Evolutionary conservation across 2,888 invertebrate species (phyloP), one percentile per base, ranked within the genome.

Genomic region (Hydroisotoma schaefferi): DNA sequence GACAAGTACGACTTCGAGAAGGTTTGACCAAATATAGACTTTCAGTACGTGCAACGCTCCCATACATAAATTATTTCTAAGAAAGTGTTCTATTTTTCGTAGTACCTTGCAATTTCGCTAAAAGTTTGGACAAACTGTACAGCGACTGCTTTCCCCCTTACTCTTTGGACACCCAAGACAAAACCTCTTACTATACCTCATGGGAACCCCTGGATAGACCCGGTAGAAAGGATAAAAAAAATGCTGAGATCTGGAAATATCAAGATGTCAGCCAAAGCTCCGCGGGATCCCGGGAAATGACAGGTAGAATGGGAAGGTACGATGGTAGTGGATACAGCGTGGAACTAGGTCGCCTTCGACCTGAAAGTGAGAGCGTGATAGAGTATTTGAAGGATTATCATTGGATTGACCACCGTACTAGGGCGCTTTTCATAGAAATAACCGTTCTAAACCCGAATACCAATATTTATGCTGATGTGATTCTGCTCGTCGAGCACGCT

Each of bases 261-360:
- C 56, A 56, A 27, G 23, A 29, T 0, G 5, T 26, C 5, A 26
- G 48, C 4, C 20, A 6, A 5, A 18, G 3, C 18, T 53, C 43
- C 20, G 26, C 26, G 12, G 10, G 26, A 2, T 58, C 68, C 6
- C 27, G 57, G 8, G 10, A 44, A 15, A 48, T 49, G 5, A 22
- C 8, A 1, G 68, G 68, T 12, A 15, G 44, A 2, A 54, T 58
- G 28, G 62, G 47, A n/a, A 51, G 1, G 15, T 68, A 68, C 43
- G 63, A 63, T 23, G 68, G 63, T 8, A 65, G 65, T 10, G 68
- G 68, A 0, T 68, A 63, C n/a, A 54, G 63, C 10, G 49, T 62
- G 1, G 62, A 68, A 18, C 48, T 68, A 1, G 68, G 68, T 27
- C 44, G 61, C 52, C 57, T 2, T 12, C 28, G 29, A 2, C 51